Conservation (phyloP, 2,113 vertebrate species). For the Sinosuthora webbiana region DNA sequence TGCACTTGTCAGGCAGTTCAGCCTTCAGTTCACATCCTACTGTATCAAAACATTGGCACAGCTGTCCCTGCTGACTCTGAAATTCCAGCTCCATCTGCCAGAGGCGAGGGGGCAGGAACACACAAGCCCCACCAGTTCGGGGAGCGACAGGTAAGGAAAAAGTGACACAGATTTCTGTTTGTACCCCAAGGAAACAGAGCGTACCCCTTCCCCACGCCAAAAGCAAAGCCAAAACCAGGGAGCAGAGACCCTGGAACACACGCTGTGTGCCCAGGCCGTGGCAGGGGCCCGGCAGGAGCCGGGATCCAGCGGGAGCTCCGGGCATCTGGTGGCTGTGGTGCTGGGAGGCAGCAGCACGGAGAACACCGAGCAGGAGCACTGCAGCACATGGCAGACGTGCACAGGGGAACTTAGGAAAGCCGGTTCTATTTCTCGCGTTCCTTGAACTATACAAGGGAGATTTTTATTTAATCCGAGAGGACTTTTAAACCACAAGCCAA, state of each 20-base stretch:
- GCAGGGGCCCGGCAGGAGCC: rapidly evolving
- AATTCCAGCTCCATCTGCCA: neutral
- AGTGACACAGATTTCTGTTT: rapidly evolving
- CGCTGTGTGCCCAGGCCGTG: rapidly evolving
- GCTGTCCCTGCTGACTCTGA: neutral
- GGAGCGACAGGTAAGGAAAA: neutral
- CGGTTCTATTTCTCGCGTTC: neutral
- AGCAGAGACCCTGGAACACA: rapidly evolving
- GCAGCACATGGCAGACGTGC: rapidly evolving
- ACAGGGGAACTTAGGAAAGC: neutral
- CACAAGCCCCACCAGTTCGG: neutral
- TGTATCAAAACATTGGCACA: neutral
- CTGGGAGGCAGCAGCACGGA: neutral
- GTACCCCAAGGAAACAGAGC: neutral
- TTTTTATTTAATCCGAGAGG: neutral
- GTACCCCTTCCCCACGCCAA: rapidly evolving
- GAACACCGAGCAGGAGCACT: neutral
- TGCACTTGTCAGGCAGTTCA: neutral
- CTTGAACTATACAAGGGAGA: neutral
- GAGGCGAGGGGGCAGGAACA: too few relatives aligned
- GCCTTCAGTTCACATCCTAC: neutral
- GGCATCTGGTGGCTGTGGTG: neutral
- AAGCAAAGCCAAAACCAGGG: neutral
- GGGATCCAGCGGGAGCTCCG: neutral
- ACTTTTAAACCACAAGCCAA: neutral